Percentiles rank a stretch among this genome's conserved stretches.
These are phyloP conservation scores for Napeogenes sylphis DNA, from an alignment of 2,888 invertebrate species.

Conservation along the genomic window DNA sequence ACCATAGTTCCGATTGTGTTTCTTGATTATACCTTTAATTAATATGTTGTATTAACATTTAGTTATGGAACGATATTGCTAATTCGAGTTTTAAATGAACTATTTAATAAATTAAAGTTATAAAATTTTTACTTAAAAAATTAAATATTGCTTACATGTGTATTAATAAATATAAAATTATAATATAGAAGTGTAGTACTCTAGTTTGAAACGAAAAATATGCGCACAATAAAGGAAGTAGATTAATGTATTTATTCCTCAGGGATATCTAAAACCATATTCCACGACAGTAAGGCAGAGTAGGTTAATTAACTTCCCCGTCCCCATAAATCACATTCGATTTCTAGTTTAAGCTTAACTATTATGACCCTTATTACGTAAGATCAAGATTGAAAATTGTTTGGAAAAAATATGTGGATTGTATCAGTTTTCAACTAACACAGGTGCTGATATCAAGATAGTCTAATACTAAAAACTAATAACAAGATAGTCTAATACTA, in stretches of 20 bases:
- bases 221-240: conserved; percentile 29
- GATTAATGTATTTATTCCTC: conserved; percentile 34
- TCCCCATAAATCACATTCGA: conserved; percentile 37
- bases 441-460: conserved; percentile 19
- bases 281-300: conserved; percentile 35
- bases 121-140: no score
- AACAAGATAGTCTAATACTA: not conserved
- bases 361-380: conserved; percentile 22
- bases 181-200: no score
- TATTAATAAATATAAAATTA: no score
- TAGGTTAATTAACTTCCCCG: conserved; percentile 44
- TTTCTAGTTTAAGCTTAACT: conserved; percentile 19
- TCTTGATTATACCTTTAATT: no score
- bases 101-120: no score
- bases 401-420: conserved; percentile 25
- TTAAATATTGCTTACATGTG: no score
- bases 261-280: conserved; percentile 37
- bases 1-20: no score
- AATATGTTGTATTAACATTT: no score
- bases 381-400: conserved; percentile 22
- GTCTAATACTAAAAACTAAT: no score
- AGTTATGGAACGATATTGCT: no score
- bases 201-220: conserved; percentile 22
- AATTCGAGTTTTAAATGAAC: no score
- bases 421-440: conserved; percentile 36